Base-by-base conservation (phyloP, 2,888 invertebrate genomes). In the Hecatera dysodea region DNA sequence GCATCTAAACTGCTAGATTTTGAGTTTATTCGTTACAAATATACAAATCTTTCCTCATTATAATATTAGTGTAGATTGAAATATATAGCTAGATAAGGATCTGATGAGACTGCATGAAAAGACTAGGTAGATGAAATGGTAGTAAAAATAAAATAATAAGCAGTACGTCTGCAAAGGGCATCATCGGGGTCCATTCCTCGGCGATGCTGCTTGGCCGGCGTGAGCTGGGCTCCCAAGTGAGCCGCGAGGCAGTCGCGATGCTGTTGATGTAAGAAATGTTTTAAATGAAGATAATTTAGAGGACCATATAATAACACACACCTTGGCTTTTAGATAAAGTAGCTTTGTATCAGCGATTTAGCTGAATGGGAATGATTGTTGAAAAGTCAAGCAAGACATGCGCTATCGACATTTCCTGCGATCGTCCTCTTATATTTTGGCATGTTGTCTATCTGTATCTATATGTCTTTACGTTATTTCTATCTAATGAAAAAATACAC, bases 131-230 rank as follows among this genome's bases (percentile, higher is more conserved):
- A 29, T 52, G 27, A 48, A 48, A 55, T n/a, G 7, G 12, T n/a
- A 1, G 5, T 52, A 2, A 53, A 11, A 69, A 33, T 63, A 39
- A 50, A 56, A 57, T 12, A 8, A 48, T 22, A 4, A 24, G 27
- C 33, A 53, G 36, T 96, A 98, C 98, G 93, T 98, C 98, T 95
- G 98, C 98, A 90, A 99, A 98, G 0, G 98, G 99, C 91, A 98
- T 98, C 94, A 98, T 98, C 0, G 98, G 98, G 27, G 97, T 98
- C 98, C 98, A 99, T 85, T 98, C 98, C 44, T 98, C 98, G 1
- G 97, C 95, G 67, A 96, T 96, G 84, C 96, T 96, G 84, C 96
- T 96, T 1, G 94, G 91, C 44, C 93, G 83, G 22, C 94, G 90
- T 1, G 86, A 79, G 2, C 81, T 70, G 1, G 79, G 42, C 29